A percentile compares a stretch with the other conserved stretches of the same genome.
These are phyloP conservation scores for Heliconius nattereri DNA, from an alignment of 1,140 invertebrate genomes.

Conservation along the genomic window DNA sequence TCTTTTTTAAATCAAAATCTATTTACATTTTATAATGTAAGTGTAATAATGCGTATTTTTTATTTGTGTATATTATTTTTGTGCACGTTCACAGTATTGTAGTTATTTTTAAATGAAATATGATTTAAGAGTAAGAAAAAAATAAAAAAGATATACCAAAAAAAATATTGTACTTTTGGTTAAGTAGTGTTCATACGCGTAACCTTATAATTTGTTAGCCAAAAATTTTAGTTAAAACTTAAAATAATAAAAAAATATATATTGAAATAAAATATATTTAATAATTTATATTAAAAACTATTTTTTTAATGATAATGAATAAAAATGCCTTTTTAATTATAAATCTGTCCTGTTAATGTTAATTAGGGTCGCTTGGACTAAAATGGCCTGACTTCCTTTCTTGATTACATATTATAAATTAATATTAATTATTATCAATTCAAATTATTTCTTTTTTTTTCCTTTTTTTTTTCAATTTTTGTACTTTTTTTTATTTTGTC, in stretches of 20 bases:
- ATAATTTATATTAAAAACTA: no score
- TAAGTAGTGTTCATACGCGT: background rate
- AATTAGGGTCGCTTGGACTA: no score
- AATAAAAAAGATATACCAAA: background rate
- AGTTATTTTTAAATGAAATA: background rate
- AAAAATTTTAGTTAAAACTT: background rate
- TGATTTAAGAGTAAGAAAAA: background rate
- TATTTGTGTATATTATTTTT: background rate
- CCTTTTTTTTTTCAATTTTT: no score
- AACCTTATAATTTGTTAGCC: background rate
- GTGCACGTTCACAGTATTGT: background rate
- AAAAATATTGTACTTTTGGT: background rate
- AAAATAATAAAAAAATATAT: background rate
- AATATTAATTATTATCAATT: no score
- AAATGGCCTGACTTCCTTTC: no score
- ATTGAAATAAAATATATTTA: background rate
- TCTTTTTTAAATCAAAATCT: background rate
- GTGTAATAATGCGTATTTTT: background rate
- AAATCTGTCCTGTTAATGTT: background rate
- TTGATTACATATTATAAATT: no score
- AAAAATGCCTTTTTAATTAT: background rate
- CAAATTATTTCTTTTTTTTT: no score
- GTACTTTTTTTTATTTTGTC: no score
- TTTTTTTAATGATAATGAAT: no score
- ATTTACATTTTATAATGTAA: background rate